Percentiles rank a stretch among this genome's conserved stretches.
Conservation (phyloP, 2,797 vertebrate genomes). For the Ctenopoma kingsleyae region DNA sequence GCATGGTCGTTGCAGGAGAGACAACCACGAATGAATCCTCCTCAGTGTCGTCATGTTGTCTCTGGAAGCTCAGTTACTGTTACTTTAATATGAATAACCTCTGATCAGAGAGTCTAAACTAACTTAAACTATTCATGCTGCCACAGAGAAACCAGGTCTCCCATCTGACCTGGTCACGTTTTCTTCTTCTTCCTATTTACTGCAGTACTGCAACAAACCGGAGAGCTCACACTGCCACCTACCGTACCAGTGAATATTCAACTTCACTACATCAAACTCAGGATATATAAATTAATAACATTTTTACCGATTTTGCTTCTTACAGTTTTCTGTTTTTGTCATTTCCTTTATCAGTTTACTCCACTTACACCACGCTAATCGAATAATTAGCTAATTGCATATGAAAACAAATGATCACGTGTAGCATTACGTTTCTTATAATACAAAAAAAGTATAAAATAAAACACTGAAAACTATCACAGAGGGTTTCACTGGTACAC, state of each 20-base stretch:
- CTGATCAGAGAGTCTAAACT: too few relatives aligned
- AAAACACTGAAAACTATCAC: background rate
- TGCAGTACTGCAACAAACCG: background rate
- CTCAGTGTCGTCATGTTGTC: constrained; percentile 42
- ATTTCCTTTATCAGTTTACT: background rate
- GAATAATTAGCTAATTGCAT: background rate
- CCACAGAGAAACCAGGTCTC: background rate
- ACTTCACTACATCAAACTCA: background rate
- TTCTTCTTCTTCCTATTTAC: background rate
- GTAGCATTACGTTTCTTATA: too few relatives aligned
- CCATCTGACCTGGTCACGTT: background rate
- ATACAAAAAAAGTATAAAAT: background rate
- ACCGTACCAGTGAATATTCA: background rate
- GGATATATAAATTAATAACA: too few relatives aligned
- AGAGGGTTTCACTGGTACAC: background rate
- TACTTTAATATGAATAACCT: background rate
- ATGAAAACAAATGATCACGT: rapidly evolving
- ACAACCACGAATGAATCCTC: background rate
- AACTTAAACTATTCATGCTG: background rate
- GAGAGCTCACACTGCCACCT: background rate
- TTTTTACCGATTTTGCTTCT: too few relatives aligned
- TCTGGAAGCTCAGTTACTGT: too few relatives aligned
- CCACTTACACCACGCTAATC: too few relatives aligned
- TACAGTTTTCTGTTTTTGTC: background rate
- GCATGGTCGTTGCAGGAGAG: constrained; percentile 23